Percentiles rank a stretch among this genome's conserved stretches.
These are phyloP conservation scores for Silurus meridionalis DNA, from an alignment of 2,113 vertebrate genomes.

Conservation along the genomic window DNA sequence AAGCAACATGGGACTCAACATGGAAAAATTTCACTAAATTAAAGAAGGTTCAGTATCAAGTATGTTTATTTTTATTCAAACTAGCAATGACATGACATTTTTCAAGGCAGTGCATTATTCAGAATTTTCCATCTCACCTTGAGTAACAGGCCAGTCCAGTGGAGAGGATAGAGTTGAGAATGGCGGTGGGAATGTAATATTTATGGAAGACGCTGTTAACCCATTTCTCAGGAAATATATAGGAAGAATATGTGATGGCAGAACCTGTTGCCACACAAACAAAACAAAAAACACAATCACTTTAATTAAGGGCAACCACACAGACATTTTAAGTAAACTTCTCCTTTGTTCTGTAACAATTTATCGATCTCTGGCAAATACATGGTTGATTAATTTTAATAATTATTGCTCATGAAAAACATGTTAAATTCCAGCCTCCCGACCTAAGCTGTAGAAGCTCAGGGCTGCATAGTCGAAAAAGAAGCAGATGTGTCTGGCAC, in stretches of 20 bases:
- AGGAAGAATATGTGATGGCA: slow-evolving; percentile 84
- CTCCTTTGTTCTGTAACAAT: neutral
- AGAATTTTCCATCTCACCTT: slow-evolving; percentile 73
- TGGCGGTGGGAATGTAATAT: slow-evolving; percentile 72
- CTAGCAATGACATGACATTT: neutral
- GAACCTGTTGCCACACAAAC: slow-evolving; percentile 74
- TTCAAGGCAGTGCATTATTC: neutral
- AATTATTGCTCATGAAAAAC: neutral
- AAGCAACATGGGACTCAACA: neutral
- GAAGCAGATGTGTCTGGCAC: slow-evolving; percentile 81
- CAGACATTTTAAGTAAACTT: neutral
- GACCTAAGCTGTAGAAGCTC: slow-evolving; percentile 82
- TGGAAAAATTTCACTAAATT: neutral
- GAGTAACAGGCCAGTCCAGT: slow-evolving; percentile 87
- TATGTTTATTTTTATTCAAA: neutral
- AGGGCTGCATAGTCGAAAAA: slow-evolving; percentile 85
- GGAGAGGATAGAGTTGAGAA: slow-evolving; percentile 77
- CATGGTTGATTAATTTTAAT: neutral
- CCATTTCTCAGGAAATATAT: slow-evolving; percentile 82
- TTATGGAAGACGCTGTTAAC: slow-evolving; percentile 76
- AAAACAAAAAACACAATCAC: neutral
- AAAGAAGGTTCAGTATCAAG: neutral
- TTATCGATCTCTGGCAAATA: neutral
- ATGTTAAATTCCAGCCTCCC: slow-evolving; percentile 32
- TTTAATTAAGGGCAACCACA: neutral